Conservation (phyloP, 2,888 invertebrate genomes). For the Azorinus chamasolen region DNA sequence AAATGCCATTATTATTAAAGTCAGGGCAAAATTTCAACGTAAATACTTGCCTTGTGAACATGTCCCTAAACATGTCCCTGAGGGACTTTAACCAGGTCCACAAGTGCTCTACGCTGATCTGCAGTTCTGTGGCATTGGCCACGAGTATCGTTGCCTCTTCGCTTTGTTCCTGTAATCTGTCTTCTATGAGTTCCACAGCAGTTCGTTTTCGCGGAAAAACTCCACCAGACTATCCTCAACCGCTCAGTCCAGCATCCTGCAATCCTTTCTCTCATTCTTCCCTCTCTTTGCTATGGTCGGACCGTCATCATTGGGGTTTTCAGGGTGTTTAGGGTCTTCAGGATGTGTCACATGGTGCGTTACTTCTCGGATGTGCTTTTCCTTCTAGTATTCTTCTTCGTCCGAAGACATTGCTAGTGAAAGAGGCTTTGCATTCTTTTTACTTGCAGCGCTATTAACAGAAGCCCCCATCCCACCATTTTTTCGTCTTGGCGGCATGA, state of each 20-base stretch:
- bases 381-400: conserved; percentile 32
- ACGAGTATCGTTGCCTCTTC: conserved; percentile 40
- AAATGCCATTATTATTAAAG: conserved; percentile 34
- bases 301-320: conserved; percentile 35
- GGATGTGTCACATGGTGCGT: conserved; percentile 32
- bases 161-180: too few species aligned
- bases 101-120: conserved; percentile 33
- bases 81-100: conserved; percentile 37
- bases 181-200: conserved; percentile 39
- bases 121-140: conserved; percentile 37
- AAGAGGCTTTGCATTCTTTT: too few species aligned
- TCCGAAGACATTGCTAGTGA: too few species aligned
- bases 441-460: too few species aligned
- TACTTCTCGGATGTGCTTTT: conserved; percentile 29
- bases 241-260: conserved; percentile 38
- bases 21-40: conserved; percentile 35
- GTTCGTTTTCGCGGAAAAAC: conserved; percentile 26
- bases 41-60: conserved; percentile 35
- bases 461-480: too few species aligned
- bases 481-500: too few species aligned
- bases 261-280: conserved; percentile 30
- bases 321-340: conserved; percentile 38
- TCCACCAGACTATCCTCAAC: too few species aligned
- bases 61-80: too few species aligned
- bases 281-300: conserved; percentile 31